Evolutionary conservation across 1,140 invertebrate genomes (phyloP).

Genomic region (Micrasema longulum): DNA sequence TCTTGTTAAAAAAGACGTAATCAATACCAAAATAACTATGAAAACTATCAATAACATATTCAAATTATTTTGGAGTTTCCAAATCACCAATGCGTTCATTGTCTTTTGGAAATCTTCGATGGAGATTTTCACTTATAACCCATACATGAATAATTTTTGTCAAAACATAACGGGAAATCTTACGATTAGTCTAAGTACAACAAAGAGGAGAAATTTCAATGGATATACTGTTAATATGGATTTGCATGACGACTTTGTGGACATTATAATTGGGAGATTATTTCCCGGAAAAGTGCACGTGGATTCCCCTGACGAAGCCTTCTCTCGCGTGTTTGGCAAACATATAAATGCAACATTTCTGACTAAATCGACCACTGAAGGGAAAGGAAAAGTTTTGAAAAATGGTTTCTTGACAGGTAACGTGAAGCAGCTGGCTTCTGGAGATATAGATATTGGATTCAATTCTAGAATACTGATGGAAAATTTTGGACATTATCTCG

Average conservation of each 20-base stretch:
- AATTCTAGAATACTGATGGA: conserved; percentile 16
- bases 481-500: conserved; percentile 10
- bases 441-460: conserved; percentile 14
- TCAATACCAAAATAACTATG: not conserved
- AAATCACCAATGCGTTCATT: conserved; percentile 5
- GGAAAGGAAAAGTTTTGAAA: not conserved
- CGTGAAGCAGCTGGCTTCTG: conserved; percentile 1
- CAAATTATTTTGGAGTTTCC: conserved; percentile 8
- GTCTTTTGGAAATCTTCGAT: not conserved
- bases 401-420: conserved; percentile 15
- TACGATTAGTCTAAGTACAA: not conserved
- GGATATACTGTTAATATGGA: conserved; percentile 2
- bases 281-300: not conserved
- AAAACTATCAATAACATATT: conserved; percentile 14
- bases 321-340: not conserved
- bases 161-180: conserved; percentile 2
- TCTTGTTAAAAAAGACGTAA: not conserved
- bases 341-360: conserved; percentile 3
- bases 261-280: not conserved
- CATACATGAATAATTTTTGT: conserved; percentile 10
- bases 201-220: not conserved
- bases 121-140: conserved; percentile 22
- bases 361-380: not conserved
- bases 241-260: conserved; percentile 2
- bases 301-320: conserved; percentile 4